Evolutionary conservation across 1,140 invertebrate genomes (phyloP).

Genomic region (Drosophila erecta): DNA sequence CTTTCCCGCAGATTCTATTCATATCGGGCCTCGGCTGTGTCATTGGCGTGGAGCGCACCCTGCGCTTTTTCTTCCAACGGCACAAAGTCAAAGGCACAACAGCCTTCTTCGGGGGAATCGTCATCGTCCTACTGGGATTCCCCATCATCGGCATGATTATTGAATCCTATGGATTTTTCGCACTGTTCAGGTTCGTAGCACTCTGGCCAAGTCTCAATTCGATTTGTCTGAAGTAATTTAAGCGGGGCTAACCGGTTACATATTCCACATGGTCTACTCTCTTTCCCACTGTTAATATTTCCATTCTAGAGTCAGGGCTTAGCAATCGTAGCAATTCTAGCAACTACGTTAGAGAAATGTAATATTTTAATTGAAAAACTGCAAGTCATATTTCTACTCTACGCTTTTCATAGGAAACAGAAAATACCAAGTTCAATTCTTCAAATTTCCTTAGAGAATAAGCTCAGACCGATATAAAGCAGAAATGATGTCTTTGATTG

Average conservation of each 20-base stretch:
- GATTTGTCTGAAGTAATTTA: neutral
- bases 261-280: neutral
- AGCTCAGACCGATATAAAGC: no score
- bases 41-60: slow-evolving; percentile 97
- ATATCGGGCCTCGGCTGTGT: slow-evolving; percentile 97
- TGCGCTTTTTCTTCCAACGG: slow-evolving; percentile 99
- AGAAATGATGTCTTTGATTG: no score
- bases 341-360: no score
- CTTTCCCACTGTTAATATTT: no score
- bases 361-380: no score
- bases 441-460: no score
- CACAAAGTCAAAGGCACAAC: slow-evolving; percentile 97
- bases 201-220: neutral
- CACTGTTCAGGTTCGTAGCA: slow-evolving; percentile 89
- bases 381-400: no score
- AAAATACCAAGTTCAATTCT: no score
- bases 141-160: slow-evolving; percentile 98
- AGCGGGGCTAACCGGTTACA: neutral
- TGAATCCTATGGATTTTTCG: slow-evolving; percentile 95
- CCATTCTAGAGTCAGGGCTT: no score
- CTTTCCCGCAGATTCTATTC: slow-evolving; percentile 88
- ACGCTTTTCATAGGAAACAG: no score
- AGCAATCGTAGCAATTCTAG: no score
- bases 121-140: slow-evolving; percentile 97
- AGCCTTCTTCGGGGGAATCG: slow-evolving; percentile 97